These are phyloP conservation scores for Pogoniulus pusillus DNA, from an alignment of 2,797 vertebrate species.

Conservation along the genomic window DNA sequence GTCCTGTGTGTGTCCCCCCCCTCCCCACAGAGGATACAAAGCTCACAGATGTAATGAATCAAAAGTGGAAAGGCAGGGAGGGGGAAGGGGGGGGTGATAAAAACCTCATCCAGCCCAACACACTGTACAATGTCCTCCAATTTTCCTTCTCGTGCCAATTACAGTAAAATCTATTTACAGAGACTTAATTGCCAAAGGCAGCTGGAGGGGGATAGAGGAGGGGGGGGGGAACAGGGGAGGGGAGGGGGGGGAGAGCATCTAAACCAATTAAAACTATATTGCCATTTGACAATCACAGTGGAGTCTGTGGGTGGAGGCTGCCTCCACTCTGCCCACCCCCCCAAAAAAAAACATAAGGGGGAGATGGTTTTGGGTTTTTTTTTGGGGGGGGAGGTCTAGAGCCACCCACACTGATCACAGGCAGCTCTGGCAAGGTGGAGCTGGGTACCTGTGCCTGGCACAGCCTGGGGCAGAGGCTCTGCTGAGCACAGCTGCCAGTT, in stretches of 20 bases:
- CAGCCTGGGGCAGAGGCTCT: background rate
- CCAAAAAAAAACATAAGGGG: background rate
- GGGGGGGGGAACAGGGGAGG: background rate
- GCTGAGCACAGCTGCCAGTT: background rate
- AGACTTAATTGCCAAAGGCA: constrained; percentile 70
- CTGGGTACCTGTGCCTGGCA: constrained; percentile 15
- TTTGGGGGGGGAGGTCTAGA: background rate
- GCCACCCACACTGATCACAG: constrained; percentile 64
- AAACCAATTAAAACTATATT: constrained; percentile 74
- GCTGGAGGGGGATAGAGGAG: background rate
- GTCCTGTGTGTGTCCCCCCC: background rate
- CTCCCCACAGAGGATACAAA: background rate
- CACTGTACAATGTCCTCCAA: constrained; percentile 54
- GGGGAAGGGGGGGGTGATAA: background rate
- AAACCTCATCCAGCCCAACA: background rate
- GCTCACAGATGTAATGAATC: constrained; percentile 21
- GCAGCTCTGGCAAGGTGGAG: constrained; percentile 24
- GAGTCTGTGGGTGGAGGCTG: constrained; percentile 64
- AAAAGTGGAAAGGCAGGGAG: constrained; percentile 6
- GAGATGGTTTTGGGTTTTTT: too few species aligned
- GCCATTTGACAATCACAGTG: constrained; percentile 72
- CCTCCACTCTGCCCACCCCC: constrained; percentile 35
- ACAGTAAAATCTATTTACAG: constrained; percentile 73
- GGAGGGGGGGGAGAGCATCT: background rate
- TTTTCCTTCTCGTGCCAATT: constrained; percentile 61